Conservation (phyloP, 2,113 vertebrate genomes). For the Illadopsis cleaveri region DNA sequence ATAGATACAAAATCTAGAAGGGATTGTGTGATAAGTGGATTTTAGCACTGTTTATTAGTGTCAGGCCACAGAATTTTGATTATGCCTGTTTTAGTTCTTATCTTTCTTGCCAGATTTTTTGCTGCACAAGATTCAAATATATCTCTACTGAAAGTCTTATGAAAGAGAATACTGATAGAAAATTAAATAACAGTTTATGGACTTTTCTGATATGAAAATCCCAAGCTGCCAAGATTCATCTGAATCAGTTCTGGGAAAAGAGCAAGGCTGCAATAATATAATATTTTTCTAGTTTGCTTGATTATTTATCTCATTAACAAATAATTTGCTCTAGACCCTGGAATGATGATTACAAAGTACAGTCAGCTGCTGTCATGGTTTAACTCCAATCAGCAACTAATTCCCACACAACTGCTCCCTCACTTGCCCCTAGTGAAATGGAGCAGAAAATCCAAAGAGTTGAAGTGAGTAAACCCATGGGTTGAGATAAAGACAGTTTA, state of each 20-base stretch:
- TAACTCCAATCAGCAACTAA: neutral
- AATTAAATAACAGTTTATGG: constrained; percentile 17
- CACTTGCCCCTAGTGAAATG: too few relatives aligned
- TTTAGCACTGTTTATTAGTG: neutral
- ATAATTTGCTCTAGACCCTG: neutral
- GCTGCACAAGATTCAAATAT: neutral
- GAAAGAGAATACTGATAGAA: neutral
- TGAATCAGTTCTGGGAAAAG: neutral
- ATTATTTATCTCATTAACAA: neutral
- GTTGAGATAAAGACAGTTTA: neutral
- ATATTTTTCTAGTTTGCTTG: neutral
- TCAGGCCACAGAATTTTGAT: constrained; percentile 8
- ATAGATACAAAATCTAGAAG: neutral
- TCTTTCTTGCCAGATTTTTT: constrained; percentile 1
- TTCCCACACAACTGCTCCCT: neutral
- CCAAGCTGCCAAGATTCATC: constrained; percentile 7
- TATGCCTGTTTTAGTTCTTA: neutral
- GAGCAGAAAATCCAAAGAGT: neutral
- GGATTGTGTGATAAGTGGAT: neutral
- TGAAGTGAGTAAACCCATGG: neutral
- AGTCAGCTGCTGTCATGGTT: neutral
- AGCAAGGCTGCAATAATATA: neutral
- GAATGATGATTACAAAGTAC: neutral
- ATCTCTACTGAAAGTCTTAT: neutral
- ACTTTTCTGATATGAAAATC: constrained; percentile 5